Conservation (phyloP, 2,888 invertebrate species). For the Drosophila cyrtoloma region DNA sequence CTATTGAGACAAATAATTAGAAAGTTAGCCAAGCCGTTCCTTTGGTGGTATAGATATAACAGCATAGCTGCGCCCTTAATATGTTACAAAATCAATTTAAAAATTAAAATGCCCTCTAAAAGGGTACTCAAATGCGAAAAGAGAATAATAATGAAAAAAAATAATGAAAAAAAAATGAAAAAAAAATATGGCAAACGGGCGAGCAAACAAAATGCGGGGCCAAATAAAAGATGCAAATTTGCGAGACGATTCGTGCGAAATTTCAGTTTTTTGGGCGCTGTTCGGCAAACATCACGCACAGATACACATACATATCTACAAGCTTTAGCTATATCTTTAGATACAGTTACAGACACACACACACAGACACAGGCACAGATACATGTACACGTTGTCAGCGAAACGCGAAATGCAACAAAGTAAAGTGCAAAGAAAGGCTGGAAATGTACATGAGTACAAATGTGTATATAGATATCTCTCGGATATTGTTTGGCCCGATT, state of each 20-base stretch:
- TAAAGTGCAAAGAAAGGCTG: constrained; percentile 71
- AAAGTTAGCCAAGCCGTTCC: too few relatives aligned
- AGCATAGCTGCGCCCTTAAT: neutral
- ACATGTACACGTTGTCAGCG: constrained; percentile 27
- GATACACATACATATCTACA: neutral
- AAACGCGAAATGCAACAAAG: constrained; percentile 53
- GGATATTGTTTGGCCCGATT: constrained; percentile 14
- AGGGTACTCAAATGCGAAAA: constrained; percentile 4
- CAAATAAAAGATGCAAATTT: constrained; percentile 71
- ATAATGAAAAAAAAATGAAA: neutral
- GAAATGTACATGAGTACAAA: constrained; percentile 14
- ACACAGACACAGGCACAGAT: constrained; percentile 5
- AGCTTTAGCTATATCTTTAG: constrained; percentile 7
- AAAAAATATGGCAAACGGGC: constrained; percentile 46
- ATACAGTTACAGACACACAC: constrained; percentile 1
- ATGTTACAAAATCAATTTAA: neutral
- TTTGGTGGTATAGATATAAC: neutral
- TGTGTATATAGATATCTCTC: constrained; percentile 2
- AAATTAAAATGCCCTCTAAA: neutral
- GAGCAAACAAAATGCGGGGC: constrained; percentile 62
- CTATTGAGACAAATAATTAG: neutral
- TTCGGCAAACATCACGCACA: constrained; percentile 47
- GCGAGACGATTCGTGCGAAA: constrained; percentile 53
- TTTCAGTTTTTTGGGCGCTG: constrained; percentile 54
- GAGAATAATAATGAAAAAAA: neutral